A percentile compares a stretch with the other conserved stretches of the same genome.
Evolutionary conservation across 2,113 vertebrate species (phyloP).

Genomic region (Acrocephalus arundinaceus): DNA sequence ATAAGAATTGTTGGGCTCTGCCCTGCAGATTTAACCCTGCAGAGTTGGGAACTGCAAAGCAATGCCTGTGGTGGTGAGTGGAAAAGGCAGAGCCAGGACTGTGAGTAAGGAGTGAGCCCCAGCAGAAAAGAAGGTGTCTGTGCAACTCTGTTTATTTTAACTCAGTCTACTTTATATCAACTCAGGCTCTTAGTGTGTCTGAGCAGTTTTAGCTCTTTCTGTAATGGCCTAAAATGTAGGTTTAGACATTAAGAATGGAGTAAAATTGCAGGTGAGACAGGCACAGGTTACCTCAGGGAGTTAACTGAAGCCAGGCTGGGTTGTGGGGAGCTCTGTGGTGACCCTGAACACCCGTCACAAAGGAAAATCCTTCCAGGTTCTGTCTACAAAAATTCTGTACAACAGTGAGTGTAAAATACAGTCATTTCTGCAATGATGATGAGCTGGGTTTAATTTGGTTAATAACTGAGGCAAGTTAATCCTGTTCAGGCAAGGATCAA

Average conservation of each 20-base stretch:
- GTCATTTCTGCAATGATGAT: conserved; percentile 17
- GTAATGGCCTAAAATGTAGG: neutral
- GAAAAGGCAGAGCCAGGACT: neutral
- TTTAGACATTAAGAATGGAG: neutral
- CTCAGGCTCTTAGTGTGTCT: neutral
- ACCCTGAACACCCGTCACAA: neutral
- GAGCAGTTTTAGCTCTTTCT: neutral
- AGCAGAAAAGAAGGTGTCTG: neutral
- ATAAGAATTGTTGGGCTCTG: neutral
- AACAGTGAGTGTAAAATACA: neutral
- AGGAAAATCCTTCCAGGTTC: neutral
- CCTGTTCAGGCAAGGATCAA: conserved; percentile 44
- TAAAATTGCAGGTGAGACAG: neutral
- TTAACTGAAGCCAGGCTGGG: neutral
- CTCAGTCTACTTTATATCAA: neutral
- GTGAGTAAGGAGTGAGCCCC: neutral
- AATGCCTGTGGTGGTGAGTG: neutral
- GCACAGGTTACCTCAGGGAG: neutral
- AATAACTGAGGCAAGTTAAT: conserved; percentile 43
- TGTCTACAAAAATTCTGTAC: neutral
- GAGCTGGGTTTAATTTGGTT: conserved; percentile 44
- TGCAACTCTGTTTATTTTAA: neutral
- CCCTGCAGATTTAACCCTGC: neutral
- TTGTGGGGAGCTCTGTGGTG: neutral
- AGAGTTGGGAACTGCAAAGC: neutral